These are phyloP conservation scores for Cephus sareptanus DNA, from an alignment of 2,888 invertebrate species.

Conservation along the genomic window DNA sequence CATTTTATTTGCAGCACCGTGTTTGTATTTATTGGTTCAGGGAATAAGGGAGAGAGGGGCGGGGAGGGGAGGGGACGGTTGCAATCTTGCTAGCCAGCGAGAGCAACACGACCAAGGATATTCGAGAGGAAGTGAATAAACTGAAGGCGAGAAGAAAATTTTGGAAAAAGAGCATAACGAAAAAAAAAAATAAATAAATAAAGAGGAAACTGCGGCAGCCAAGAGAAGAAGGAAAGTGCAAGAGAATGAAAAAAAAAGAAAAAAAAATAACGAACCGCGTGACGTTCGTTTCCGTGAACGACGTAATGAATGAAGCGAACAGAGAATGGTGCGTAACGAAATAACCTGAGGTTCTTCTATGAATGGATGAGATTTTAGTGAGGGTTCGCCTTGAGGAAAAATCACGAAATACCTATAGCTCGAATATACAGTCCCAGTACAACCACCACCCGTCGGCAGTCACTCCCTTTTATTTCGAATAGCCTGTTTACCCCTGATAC, in stretches of 20 bases:
- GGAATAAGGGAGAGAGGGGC: too few species aligned
- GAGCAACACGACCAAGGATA: not conserved
- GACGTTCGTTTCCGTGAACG: not conserved
- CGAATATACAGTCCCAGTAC: not conserved
- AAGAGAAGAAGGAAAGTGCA: not conserved
- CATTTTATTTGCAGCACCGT: not conserved
- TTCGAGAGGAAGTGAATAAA: not conserved
- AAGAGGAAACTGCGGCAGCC: not conserved
- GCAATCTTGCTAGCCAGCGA: not conserved
- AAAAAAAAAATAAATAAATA: not conserved
- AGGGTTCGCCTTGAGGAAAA: not conserved
- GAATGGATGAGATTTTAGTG: not conserved
- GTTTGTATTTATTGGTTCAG: not conserved
- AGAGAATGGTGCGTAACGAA: not conserved
- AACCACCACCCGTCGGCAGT: not conserved
- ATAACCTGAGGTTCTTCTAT: not conserved
- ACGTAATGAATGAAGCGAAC: not conserved
- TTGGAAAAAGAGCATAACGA: not conserved
- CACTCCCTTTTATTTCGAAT: not conserved
- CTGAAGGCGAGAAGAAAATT: not conserved
- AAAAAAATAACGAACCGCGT: not conserved
- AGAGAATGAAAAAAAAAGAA: not conserved
- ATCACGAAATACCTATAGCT: not conserved
- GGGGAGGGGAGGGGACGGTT: not conserved
- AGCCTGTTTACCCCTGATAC: not conserved